A percentile compares a stretch with the other conserved stretches of the same genome.
Conservation (phyloP, 2,113 vertebrate genomes). For the Chloebia gouldiae region DNA sequence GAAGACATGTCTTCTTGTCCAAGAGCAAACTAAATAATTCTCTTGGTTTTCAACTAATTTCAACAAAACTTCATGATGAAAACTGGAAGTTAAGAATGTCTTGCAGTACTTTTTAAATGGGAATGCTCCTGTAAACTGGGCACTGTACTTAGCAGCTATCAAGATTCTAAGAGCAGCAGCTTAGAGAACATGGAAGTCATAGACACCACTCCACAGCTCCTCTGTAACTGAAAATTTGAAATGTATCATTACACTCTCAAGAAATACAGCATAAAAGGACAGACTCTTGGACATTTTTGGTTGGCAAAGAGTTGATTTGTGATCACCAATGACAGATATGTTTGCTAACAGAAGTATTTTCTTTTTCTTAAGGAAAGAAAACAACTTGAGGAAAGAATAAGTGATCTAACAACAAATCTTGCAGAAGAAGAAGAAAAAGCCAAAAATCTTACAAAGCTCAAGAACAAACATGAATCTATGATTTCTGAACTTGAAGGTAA, state of each 20-base stretch:
- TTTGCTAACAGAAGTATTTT: not conserved
- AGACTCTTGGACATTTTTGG: not conserved
- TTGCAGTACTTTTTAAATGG: not conserved
- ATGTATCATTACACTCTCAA: not conserved
- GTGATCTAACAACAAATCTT: slow-evolving; percentile 88
- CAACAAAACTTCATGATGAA: not conserved
- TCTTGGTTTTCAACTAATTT: not conserved
- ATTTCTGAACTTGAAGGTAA: slow-evolving; percentile 94
- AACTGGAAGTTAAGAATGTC: not conserved
- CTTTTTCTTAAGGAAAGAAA: slow-evolving; percentile 82
- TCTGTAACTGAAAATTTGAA: not conserved
- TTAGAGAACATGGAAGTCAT: not conserved
- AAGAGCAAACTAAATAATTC: not conserved
- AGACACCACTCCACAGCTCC: not conserved
- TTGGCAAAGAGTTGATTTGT: not conserved
- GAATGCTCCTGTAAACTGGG: not conserved
- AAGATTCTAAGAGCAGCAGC: not conserved
- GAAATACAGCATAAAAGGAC: not conserved
- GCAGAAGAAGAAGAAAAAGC: slow-evolving; percentile 96
- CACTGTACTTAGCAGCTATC: no score
- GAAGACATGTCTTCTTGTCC: not conserved
- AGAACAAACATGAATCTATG: slow-evolving; percentile 95
- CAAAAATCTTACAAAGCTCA: slow-evolving; percentile 92
- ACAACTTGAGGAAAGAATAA: slow-evolving; percentile 89
- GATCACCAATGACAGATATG: not conserved